A percentile compares a stretch with the other conserved stretches of the same genome.
Evolutionary conservation across 2,797 vertebrate species (phyloP).

Genomic region (Phrynocephalus guinanensis): DNA sequence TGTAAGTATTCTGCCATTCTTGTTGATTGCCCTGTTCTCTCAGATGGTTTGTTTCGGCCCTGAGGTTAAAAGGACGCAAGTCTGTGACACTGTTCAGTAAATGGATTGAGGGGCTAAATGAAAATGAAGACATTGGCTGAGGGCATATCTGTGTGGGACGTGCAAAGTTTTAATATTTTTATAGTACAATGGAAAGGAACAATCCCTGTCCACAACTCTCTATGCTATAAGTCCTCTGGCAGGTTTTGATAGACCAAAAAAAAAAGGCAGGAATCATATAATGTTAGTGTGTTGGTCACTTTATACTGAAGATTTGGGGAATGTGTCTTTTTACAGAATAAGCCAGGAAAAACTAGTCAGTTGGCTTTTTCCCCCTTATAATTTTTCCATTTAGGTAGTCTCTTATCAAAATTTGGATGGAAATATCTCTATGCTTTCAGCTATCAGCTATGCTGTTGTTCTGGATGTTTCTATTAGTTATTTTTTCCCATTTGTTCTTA

Average conservation of each 20-base stretch:
- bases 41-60: neutral
- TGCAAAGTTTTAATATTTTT: neutral
- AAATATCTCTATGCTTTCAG: neutral
- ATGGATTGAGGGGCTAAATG: neutral
- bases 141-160: neutral
- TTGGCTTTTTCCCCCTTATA: neutral
- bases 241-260: neutral
- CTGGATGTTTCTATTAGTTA: too few relatives aligned
- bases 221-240: neutral
- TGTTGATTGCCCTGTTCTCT: neutral
- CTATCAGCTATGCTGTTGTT: too few relatives aligned
- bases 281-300: neutral
- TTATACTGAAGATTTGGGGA: neutral
- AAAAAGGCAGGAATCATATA: neutral
- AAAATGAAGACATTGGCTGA: neutral
- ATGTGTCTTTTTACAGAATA: neutral
- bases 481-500: too few relatives aligned
- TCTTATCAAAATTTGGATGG: neutral
- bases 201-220: neutral
- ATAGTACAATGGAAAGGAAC: neutral
- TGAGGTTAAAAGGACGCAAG: neutral
- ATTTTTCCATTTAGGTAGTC: neutral
- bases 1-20: constrained; percentile 71
- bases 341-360: neutral
- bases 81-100: neutral